Conservation (phyloP, 2,113 vertebrate species). For the Damaliscus lunatus region DNA sequence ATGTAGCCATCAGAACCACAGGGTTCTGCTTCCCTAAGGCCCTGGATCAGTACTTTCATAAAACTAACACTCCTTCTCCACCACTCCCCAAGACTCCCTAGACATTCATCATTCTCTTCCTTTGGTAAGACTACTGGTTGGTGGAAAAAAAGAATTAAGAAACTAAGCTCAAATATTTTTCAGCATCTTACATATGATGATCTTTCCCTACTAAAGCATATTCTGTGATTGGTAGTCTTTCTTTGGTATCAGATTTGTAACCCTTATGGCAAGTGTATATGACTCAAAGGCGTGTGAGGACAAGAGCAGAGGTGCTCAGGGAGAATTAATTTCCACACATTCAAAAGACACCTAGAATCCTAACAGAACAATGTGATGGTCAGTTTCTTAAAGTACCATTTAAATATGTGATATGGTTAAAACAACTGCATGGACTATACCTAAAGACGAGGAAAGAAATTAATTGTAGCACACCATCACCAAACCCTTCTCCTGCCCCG, state of each 20-base stretch:
- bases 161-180: background rate
- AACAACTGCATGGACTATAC: background rate
- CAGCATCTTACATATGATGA: background rate
- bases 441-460: background rate
- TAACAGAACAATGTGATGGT: background rate
- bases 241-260: background rate
- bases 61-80: background rate
- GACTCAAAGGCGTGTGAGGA: background rate
- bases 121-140: background rate
- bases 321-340: background rate
- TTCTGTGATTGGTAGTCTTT: background rate
- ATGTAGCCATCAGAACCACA: background rate
- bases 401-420: background rate
- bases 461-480: background rate
- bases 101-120: background rate
- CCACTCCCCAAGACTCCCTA: background rate
- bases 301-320: background rate
- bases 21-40: background rate
- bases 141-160: slow-evolving; percentile 17
- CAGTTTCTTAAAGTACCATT: background rate
- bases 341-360: background rate
- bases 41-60: background rate
- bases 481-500: background rate
- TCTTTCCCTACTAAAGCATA: background rate
- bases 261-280: background rate